Percentiles rank a stretch among this genome's conserved stretches.
Conservation (phyloP, 2,113 vertebrate species). For the Passer domesticus region DNA sequence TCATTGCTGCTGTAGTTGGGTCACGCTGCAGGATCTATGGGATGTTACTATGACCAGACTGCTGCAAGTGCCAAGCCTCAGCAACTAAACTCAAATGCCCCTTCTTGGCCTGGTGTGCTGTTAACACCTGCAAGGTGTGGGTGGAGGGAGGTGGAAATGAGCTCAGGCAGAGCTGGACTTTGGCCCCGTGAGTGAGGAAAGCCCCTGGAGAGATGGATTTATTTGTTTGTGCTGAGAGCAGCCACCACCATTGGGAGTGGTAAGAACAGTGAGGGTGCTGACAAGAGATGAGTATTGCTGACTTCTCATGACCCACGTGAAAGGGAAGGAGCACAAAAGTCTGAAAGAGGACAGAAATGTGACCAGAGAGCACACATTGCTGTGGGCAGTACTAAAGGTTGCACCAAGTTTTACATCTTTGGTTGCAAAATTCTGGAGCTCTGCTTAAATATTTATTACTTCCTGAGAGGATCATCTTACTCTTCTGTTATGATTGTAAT, state of each 20-base stretch:
- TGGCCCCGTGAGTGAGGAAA: background rate
- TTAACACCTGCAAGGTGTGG: background rate
- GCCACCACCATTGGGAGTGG: background rate
- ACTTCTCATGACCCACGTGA: background rate
- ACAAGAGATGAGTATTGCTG: background rate
- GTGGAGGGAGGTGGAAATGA: background rate
- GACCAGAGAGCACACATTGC: background rate
- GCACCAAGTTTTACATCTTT: rapidly evolving
- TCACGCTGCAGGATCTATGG: background rate
- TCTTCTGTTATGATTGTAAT: background rate
- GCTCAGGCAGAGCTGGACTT: background rate
- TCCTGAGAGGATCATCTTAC: background rate
- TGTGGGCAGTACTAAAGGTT: background rate
- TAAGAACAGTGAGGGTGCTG: background rate
- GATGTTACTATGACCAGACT: rapidly evolving
- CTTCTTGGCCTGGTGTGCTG: background rate
- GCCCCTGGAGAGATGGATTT: background rate
- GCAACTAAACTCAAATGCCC: background rate
- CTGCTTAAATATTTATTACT: background rate
- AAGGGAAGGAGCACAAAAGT: background rate
- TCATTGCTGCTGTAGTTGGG: background rate
- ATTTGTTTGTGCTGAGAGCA: background rate
- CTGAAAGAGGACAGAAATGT: background rate
- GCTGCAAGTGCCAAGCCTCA: background rate
- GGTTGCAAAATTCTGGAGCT: background rate